These are phyloP conservation scores for Canis aureus DNA, from an alignment of 2,113 vertebrate genomes.

Conservation along the genomic window DNA sequence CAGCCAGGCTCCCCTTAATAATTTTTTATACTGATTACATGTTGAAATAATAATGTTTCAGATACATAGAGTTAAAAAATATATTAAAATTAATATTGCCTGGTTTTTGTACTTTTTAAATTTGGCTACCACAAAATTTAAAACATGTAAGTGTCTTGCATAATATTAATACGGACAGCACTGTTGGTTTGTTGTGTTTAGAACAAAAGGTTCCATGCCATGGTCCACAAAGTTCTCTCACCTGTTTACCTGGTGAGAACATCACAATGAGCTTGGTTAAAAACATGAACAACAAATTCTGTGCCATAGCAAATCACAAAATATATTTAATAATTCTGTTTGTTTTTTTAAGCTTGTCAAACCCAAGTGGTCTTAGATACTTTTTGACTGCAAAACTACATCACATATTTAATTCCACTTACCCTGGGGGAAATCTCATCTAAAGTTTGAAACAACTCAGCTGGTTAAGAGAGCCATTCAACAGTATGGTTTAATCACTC, in stretches of 20 bases:
- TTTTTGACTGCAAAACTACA: not conserved
- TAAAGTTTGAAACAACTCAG: not conserved
- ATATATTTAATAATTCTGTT: not conserved
- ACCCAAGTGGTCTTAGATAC: not conserved
- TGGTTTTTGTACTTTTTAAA: not conserved
- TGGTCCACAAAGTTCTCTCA: not conserved
- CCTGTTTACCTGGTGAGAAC: not conserved
- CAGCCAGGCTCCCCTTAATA: not conserved
- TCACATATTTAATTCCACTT: conserved; percentile 9
- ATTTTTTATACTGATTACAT: not conserved
- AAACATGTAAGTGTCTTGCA: not conserved
- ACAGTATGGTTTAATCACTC: not conserved
- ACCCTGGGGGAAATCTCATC: not conserved
- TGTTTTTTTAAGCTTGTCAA: not conserved
- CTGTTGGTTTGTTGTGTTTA: not conserved
- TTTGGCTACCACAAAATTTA: conserved; percentile 1
- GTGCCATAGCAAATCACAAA: not conserved
- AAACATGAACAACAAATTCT: not conserved
- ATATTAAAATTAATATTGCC: not conserved
- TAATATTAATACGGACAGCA: not conserved
- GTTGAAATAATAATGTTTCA: conserved; percentile 19
- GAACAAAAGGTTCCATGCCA: not conserved
- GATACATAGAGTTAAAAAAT: conserved; percentile 4
- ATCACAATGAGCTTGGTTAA: conserved; percentile 42
- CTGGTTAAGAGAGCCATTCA: conserved; percentile 1